Evolutionary conservation across 2,888 invertebrate genomes (phyloP), one percentile per base, ranked within the genome.

Genomic region (Cacoxenus indagator): DNA sequence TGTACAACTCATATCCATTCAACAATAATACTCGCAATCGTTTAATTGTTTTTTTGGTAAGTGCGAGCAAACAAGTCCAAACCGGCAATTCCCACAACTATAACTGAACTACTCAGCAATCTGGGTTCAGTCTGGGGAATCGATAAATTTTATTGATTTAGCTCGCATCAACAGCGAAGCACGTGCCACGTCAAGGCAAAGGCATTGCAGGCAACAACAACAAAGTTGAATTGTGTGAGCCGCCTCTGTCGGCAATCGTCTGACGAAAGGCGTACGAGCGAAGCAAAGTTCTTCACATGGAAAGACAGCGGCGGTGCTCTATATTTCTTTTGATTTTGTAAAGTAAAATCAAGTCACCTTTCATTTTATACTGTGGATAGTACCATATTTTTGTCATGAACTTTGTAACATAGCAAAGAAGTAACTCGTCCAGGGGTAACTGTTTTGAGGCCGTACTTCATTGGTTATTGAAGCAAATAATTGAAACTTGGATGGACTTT

Each of bases 81-180:
- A 37, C 37, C 14, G 37, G 14, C 37, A 37, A 37, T 37, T 37
- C 9, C 14, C 14, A 37, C 37, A 37, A 5, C 31, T 31, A 31
- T 31, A 31, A 31, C 4, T 31, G 31, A 31, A 9, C 31, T n/a
- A 31, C 5, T 31, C 37, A 14, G 37, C 37, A 37, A 37, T 8
- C 9, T 9, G 31, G 31, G 8, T 37, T 37, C 9, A 4, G 37
- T 37, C 37, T 27, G 6, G 45, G 65, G 73, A 80, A 81, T 81
- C 81, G 61, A 83, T 81, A 76, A 75, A 73, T 74, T 70, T 37
- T 82, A 81, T 81, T 65, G 81, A 81, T 81, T 83, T 51, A 66
- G 64, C 48, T 68, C 67, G 65, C 72, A 71, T 62, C 48, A 67
- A 55, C 66, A 4, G 51, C 69, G 61, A 67, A 45, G 4, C 43